A percentile compares a stretch with the other conserved stretches of the same genome.
phyloP scores from a whole-genome alignment of 2,888 invertebrate genomes.

The Parochlus steinenii region DNA sequence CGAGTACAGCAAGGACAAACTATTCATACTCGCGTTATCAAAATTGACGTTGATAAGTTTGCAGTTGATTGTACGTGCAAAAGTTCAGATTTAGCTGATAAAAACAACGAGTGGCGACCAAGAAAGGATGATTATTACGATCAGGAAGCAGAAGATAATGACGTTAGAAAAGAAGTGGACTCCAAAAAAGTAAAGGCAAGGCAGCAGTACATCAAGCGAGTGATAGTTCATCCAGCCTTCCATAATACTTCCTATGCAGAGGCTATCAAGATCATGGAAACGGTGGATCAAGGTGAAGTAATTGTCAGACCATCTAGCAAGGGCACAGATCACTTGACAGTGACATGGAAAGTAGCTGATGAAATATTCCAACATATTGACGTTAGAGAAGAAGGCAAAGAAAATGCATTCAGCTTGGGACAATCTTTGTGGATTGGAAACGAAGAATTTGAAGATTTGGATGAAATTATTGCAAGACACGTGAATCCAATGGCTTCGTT shows the following conservation, averaged over 20 bases:
- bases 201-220: constrained; percentile 82
- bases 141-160: constrained; percentile 63
- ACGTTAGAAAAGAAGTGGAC: constrained; percentile 60
- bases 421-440: constrained; percentile 70
- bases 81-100: constrained; percentile 80
- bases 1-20: constrained; percentile 71
- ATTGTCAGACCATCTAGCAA: constrained; percentile 94
- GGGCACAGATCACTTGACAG: constrained; percentile 88
- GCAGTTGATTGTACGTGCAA: constrained; percentile 86
- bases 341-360: constrained; percentile 96
- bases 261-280: constrained; percentile 77
- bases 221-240: constrained; percentile 95
- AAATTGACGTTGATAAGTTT: constrained; percentile 90
- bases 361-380: constrained; percentile 94
- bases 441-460: constrained; percentile 95
- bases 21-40: constrained; percentile 78
- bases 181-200: constrained; percentile 66
- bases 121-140: constrained; percentile 85
- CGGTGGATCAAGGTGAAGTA: constrained; percentile 92
- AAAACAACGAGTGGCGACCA: constrained; percentile 83
- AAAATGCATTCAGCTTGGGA: constrained; percentile 89
- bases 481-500: constrained; percentile 93
- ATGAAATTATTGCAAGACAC: constrained; percentile 95
- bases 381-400: constrained; percentile 87
- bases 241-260: constrained; percentile 90